A percentile compares a stretch with the other conserved stretches of the same genome.
Conservation (phyloP, 2,888 invertebrate species). For the Eugnorisma glareosa region DNA sequence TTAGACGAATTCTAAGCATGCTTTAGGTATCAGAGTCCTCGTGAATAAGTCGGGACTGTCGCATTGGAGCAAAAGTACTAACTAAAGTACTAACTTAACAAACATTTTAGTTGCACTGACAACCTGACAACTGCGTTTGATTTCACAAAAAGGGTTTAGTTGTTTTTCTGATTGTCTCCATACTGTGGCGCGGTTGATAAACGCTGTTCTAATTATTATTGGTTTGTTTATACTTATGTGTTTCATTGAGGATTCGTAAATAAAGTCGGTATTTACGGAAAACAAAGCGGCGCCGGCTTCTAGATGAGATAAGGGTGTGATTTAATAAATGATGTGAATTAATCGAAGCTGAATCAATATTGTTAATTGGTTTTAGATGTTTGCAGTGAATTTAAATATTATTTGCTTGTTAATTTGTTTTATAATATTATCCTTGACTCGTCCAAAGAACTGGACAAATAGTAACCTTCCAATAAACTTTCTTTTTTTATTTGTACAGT, state of each 20-base stretch:
- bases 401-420: constrained; percentile 1
- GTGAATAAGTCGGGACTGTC: background rate
- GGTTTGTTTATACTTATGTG: constrained; percentile 33
- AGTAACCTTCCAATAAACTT: background rate
- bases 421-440: background rate
- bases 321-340: too few relatives aligned
- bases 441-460: background rate
- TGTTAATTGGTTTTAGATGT: constrained; percentile 37
- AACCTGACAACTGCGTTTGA: background rate
- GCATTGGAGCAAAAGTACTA: too few relatives aligned
- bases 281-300: constrained; percentile 40
- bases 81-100: too few relatives aligned
- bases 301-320: constrained; percentile 54
- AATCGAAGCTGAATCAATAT: constrained; percentile 33
- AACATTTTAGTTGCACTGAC: background rate
- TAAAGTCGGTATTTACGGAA: constrained; percentile 50
- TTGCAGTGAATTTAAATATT: constrained; percentile 10
- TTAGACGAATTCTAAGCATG: too few relatives aligned
- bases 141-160: background rate
- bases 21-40: background rate
- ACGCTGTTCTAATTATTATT: constrained; percentile 57
- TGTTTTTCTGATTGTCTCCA: background rate
- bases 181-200: constrained; percentile 33
- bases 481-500: background rate
- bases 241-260: constrained; percentile 49